Percentiles rank a stretch among this genome's conserved stretches.
Evolutionary conservation across 2,113 vertebrate species (phyloP).

Genomic region (Aramus guarauna): DNA sequence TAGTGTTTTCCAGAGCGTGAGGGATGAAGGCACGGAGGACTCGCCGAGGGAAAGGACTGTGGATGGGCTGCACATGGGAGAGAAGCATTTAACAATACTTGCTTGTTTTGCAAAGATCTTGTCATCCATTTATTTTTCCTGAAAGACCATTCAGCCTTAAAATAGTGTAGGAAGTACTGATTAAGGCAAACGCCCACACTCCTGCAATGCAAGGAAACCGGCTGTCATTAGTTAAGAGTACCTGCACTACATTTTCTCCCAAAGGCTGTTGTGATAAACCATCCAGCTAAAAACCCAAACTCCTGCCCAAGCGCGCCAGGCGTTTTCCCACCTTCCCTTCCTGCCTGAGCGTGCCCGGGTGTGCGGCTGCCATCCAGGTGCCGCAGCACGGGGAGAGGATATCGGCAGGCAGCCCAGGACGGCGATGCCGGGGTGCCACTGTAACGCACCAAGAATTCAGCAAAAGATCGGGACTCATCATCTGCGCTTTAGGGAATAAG

Average conservation of each 20-base stretch:
- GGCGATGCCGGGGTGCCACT: rapidly evolving
- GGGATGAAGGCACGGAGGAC: not conserved
- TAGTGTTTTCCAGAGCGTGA: not conserved
- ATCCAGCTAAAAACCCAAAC: not conserved
- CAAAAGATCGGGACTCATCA: not conserved
- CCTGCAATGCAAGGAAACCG: not conserved
- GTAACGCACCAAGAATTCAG: rapidly evolving
- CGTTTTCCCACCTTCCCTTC: not conserved
- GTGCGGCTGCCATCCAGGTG: not conserved
- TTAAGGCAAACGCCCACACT: not conserved
- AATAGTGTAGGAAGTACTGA: not conserved
- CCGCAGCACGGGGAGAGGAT: rapidly evolving
- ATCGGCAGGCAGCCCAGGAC: not conserved
- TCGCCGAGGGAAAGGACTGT: not conserved
- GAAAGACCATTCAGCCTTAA: not conserved
- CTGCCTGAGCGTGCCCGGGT: rapidly evolving
- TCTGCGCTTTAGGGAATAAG: not conserved
- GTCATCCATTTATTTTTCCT: not conserved
- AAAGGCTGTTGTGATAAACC: not conserved
- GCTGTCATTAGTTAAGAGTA: not conserved
- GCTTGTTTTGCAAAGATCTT: not conserved
- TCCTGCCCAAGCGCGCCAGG: rapidly evolving
- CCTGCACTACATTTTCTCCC: not conserved
- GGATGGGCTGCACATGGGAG: not conserved
- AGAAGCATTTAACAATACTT: not conserved